These are phyloP conservation scores for Trichosurus vulpecula DNA, from an alignment of 2,797 vertebrate genomes.

Conservation along the genomic window DNA sequence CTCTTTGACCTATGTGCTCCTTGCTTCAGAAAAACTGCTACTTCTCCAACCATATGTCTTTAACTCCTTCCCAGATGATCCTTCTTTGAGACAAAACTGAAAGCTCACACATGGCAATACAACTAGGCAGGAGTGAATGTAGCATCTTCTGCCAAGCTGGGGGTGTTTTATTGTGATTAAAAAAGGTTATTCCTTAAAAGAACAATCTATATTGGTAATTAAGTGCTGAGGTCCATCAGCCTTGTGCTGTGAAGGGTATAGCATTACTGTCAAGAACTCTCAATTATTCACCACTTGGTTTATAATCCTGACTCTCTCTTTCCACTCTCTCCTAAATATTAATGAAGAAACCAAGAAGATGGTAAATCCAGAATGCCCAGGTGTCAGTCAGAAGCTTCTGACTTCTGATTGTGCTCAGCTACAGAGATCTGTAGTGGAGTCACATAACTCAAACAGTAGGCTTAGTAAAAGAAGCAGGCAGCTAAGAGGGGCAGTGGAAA, in stretches of 20 bases:
- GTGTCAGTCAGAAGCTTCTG: neutral
- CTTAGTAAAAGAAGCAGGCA: neutral
- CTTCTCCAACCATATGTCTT: neutral
- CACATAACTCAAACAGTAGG: neutral
- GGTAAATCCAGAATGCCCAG: slow-evolving; percentile 38
- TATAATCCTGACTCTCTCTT: slow-evolving; percentile 54
- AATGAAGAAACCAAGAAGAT: slow-evolving; percentile 38
- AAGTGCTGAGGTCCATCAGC: slow-evolving; percentile 67
- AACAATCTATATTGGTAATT: slow-evolving; percentile 58
- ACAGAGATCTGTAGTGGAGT: neutral
- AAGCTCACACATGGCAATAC: neutral
- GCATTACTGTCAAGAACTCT: slow-evolving; percentile 36
- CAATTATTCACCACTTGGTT: slow-evolving; percentile 62
- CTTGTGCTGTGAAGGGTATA: slow-evolving; percentile 33
- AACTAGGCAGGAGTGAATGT: neutral
- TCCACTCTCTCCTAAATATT: neutral
- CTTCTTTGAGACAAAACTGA: neutral
- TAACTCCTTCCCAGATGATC: neutral
- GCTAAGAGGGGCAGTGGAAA: neutral
- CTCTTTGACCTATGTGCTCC: neutral
- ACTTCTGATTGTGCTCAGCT: neutral
- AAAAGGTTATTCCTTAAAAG: slow-evolving; percentile 63
- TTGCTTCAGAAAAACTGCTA: neutral
- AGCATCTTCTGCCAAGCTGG: neutral
- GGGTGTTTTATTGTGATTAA: slow-evolving; percentile 49